Evolutionary conservation across 2,113 vertebrate species (phyloP), one percentile per base, ranked within the genome.

Genomic region (Daphoenositta chrysoptera): DNA sequence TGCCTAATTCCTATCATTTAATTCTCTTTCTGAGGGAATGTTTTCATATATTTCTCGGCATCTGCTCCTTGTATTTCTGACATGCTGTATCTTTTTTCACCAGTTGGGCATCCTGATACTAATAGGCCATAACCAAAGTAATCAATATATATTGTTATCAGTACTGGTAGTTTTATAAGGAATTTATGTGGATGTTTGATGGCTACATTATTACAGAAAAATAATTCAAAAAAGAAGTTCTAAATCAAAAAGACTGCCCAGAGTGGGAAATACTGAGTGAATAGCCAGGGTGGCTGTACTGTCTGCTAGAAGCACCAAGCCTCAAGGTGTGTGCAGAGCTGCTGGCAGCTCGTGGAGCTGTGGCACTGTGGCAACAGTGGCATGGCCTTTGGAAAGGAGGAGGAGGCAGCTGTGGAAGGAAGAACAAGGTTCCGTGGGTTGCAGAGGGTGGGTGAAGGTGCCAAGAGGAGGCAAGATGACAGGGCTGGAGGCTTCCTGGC

Each of bases 361-460:
- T 15, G 17, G n/a, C 24, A 39, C 79, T 66, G 39, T 1, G 1
- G 27, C 57, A 83, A 9, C 37, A 14, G 22, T 7, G 2, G 7
- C 3, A 0, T 54, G 45, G 35, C 51, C 45, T 91, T 80, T 17
- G 7, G 26, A 40, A 61, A 51, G 56, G 64, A 83, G 61, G 20
- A 57, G 45, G 17, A 2, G 22, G n/a, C 2, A 6, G 22, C 2
- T 64, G 15, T 37, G n/a, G 35, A 40, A 75, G 48, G 31, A 79
- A 20, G 48, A 93, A 51, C 2, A 17, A 61, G 37, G 31, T 20
- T 51, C 6, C 0, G 0, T 0, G 3, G 3, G 28, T 24, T 64
- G 15, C n/a, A 92, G 37, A 53, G 27, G 2, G 23, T 72, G 47
- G 18, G 15, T 44, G 45, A 76, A 71, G 51, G 40, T 84, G 47